Evolutionary conservation across 2,797 vertebrate genomes (phyloP), one percentile per base, ranked within the genome.

Genomic region (Hypotaenidia philippensis): DNA sequence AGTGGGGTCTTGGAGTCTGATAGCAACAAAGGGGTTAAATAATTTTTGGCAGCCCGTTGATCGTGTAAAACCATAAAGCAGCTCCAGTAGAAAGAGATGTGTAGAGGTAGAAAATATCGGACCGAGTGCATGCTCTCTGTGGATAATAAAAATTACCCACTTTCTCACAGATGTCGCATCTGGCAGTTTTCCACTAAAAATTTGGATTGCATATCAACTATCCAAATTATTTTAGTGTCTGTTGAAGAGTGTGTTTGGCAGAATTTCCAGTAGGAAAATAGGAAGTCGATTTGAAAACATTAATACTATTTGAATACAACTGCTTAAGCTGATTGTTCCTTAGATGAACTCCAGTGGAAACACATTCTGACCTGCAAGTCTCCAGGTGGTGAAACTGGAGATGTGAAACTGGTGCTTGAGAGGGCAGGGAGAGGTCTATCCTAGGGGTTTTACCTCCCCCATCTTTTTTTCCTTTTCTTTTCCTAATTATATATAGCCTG

Each of bases 121-220:
- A 92, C 95, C 1, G 40, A 96, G 97, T 97, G 94, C 95, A 94
- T 88, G 91, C 96, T 98, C 98, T 98, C 97, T 97, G 96, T 94
- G 97, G 97, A 98, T 98, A 97, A 98, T 98, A 98, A 98, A 98
- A 98, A 97, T 98, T 97, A 98, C 98, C 98, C 97, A 97, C 97
- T 98, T 98, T 98, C 96, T 97, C 98, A 97, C 98, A 98, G 98
- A 98, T 98, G 98, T 98, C 97, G 45, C 97, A 97, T 97, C 98
- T 98, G 98, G 98, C 98, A 96, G 94, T 96, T 97, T 97, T 98
- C 98, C 98, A 98, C 94, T 93, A 96, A 98, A 97, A 98, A 97
- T 98, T 98, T 98, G 98, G 98, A 98, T 97, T 95, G 97, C 96
- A 94, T 98, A 97, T 98, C 97, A 98, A 96, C 97, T 97, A 97